A percentile compares a stretch with the other conserved stretches of the same genome.
Evolutionary conservation across 2,888 invertebrate species (phyloP).

Genomic region (Endomychus coccineus): DNA sequence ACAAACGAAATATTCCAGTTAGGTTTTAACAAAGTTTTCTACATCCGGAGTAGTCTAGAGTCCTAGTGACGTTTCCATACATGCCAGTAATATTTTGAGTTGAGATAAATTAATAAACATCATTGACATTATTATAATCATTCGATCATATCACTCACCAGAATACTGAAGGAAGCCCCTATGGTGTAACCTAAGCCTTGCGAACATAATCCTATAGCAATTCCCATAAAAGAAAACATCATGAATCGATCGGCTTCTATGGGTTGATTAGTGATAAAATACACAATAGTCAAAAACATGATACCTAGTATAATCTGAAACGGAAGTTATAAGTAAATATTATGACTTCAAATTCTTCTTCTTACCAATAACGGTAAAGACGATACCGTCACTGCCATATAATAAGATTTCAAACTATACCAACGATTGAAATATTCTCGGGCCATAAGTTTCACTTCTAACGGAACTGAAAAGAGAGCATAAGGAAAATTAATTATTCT

Average conservation of each 20-base stretch:
- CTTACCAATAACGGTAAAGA: slow-evolving; percentile 53
- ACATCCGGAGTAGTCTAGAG: no score
- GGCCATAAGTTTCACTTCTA: slow-evolving; percentile 51
- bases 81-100: no score
- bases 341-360: not conserved
- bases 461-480: slow-evolving; percentile 51
- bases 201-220: slow-evolving; percentile 58
- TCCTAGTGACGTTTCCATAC: no score
- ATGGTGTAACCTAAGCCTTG: slow-evolving; percentile 68
- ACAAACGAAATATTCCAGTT: no score
- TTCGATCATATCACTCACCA: slow-evolving; percentile 44
- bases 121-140: slow-evolving; percentile 13
- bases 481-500: no score
- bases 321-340: slow-evolving; percentile 2
- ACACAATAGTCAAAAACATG: slow-evolving; percentile 48
- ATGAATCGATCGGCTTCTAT: slow-evolving; percentile 54
- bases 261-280: slow-evolving; percentile 59
- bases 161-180: slow-evolving; percentile 53
- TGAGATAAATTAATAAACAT: no score
- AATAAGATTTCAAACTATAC: slow-evolving; percentile 59
- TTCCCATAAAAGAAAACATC: slow-evolving; percentile 51
- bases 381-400: slow-evolving; percentile 50
- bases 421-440: slow-evolving; percentile 61
- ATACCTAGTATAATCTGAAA: slow-evolving; percentile 47
- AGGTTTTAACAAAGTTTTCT: no score